A percentile compares a stretch with the other conserved stretches of the same genome.
phyloP scores from a whole-genome alignment of 1,140 invertebrate species.

The Aphaenogaster rudis region DNA sequence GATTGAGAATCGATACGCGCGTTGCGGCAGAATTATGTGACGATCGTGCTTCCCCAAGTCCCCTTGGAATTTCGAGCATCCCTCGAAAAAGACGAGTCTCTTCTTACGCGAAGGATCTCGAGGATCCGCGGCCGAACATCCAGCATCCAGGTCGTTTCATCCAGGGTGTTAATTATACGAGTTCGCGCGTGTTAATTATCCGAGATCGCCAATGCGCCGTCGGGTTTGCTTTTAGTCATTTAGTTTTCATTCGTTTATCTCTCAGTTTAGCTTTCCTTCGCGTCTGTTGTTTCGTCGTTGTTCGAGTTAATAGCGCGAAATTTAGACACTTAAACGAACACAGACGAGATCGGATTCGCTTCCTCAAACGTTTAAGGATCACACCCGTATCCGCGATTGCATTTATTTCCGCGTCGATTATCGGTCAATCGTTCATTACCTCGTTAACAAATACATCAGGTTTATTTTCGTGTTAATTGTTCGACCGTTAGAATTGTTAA shows the following conservation, averaged over 20 bases:
- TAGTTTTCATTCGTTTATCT: background rate
- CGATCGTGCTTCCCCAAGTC: background rate
- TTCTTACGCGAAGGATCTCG: background rate
- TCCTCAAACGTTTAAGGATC: background rate
- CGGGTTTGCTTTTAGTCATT: background rate
- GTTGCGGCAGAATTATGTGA: conserved; percentile 42
- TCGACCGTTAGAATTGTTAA: background rate
- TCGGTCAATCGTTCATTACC: background rate
- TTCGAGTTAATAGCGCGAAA: background rate
- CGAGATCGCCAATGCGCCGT: background rate
- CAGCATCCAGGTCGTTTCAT: background rate
- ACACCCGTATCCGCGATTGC: background rate
- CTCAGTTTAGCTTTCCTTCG: too few relatives aligned
- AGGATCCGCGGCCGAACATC: background rate
- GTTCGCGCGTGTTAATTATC: background rate
- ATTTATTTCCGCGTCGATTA: conserved; percentile 15
- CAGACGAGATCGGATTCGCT: background rate
- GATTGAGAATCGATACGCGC: conserved; percentile 16
- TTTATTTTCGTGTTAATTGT: conserved; percentile 8
- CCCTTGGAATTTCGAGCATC: background rate
- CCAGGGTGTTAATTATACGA: too few relatives aligned
- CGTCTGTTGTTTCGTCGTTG: background rate
- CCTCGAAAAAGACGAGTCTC: background rate
- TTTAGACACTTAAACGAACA: background rate
- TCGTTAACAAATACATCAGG: background rate